phyloP scores from a whole-genome alignment of 2,797 vertebrate species.

The Erpetoichthys calabaricus region DNA sequence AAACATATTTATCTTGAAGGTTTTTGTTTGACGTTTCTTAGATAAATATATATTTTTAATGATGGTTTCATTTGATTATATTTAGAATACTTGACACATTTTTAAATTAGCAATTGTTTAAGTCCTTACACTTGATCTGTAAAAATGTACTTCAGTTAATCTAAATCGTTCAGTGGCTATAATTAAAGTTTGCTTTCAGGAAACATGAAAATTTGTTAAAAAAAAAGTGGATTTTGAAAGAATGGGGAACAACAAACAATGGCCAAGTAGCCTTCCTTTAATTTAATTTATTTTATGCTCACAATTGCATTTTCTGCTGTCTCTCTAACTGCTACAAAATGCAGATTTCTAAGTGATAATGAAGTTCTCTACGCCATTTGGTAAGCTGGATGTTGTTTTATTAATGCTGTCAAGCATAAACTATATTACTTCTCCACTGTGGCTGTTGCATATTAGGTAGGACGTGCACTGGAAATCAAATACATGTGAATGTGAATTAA shows the following conservation, averaged over 20 bases:
- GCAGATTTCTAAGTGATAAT: conserved; percentile 26
- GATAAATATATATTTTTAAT: no score
- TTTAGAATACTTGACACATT: no score
- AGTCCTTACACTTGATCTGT: no score
- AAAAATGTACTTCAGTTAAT: no score
- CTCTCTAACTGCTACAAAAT: conserved; percentile 8
- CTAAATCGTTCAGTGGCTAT: neutral
- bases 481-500: conserved; percentile 18
- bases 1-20: conserved; percentile 18
- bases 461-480: conserved; percentile 31
- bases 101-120: no score
- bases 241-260: conserved; percentile 13
- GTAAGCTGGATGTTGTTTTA: conserved; percentile 30
- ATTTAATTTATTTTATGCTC: neutral
- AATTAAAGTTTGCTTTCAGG: conserved; percentile 13
- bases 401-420: conserved; percentile 25
- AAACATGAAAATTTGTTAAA: neutral
- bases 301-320: conserved; percentile 7
- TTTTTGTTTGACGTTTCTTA: no score
- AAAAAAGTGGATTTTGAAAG: neutral
- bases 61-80: no score
- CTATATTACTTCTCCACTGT: conserved; percentile 32
- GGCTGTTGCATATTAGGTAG: conserved; percentile 24
- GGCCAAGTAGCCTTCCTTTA: conserved; percentile 12
- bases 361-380: conserved; percentile 21